Evolutionary conservation across 1,140 invertebrate species (phyloP).

Genomic region (Meloidogyne chitwoodi): DNA sequence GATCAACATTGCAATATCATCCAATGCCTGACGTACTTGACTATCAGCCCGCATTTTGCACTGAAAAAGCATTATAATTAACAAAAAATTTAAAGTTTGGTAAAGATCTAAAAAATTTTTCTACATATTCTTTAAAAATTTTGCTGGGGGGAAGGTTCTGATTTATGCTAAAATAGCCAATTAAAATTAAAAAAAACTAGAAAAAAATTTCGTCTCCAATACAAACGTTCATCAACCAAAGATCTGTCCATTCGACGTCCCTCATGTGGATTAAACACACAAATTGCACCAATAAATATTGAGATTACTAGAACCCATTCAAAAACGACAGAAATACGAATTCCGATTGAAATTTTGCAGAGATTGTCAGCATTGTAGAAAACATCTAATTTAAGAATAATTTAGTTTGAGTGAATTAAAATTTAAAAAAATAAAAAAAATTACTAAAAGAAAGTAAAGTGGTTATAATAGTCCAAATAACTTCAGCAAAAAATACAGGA

Average conservation of each 20-base stretch:
- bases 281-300: conserved; percentile 46
- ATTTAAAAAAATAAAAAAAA: conserved; percentile 1
- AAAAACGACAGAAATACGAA: conserved; percentile 16
- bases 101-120: neutral
- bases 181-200: conserved; percentile 27
- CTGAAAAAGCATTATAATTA: conserved; percentile 28
- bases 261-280: conserved; percentile 54
- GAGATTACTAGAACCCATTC: conserved; percentile 51
- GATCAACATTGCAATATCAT: conserved; percentile 51
- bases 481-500: conserved; percentile 52
- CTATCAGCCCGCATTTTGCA: conserved; percentile 55
- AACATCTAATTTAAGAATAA: conserved; percentile 17
- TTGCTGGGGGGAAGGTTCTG: too few relatives aligned
- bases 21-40: conserved; percentile 49
- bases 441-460: conserved; percentile 46
- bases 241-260: conserved; percentile 37
- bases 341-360: conserved; percentile 10
- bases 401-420: too few relatives aligned
- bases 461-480: conserved; percentile 44
- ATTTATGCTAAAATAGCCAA: neutral
- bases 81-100: neutral
- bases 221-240: conserved; percentile 39
- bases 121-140: too few relatives aligned
- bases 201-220: conserved; percentile 40
- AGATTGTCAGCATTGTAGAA: conserved; percentile 6